A percentile compares a stretch with the other conserved stretches of the same genome.
Evolutionary conservation across 1,140 invertebrate genomes (phyloP).

Genomic region (Lasioglossum baleicum): DNA sequence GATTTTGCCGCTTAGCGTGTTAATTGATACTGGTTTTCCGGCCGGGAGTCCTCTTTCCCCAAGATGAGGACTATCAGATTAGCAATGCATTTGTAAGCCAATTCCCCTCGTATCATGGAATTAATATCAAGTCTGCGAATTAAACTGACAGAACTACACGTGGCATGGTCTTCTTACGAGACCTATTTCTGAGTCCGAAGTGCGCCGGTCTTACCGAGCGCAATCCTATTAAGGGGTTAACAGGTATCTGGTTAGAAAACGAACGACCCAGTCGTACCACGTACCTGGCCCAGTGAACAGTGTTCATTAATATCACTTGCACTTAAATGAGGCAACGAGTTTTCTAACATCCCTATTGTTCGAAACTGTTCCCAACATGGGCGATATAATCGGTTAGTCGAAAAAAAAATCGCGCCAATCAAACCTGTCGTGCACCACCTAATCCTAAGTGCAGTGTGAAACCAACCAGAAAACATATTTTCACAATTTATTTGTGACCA

Average conservation of each 20-base stretch:
- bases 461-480: not conserved
- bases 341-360: conserved; percentile 7
- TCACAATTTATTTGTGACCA: not conserved
- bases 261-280: conserved; percentile 65
- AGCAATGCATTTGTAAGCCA: not conserved
- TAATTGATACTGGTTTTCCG: no score
- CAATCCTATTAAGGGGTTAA: conserved; percentile 76
- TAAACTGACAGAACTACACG: conserved; percentile 24
- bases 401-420: not conserved
- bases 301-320: conserved; percentile 35
- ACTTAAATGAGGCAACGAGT: conserved; percentile 25
- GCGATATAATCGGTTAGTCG: conserved; percentile 60
- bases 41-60: not conserved
- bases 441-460: not conserved
- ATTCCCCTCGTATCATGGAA: not conserved
- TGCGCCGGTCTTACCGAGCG: conserved; percentile 70
- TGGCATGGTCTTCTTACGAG: conserved; percentile 47
- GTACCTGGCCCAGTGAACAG: conserved; percentile 55
- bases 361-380: conserved; percentile 35
- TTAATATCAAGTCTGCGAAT: conserved; percentile 37
- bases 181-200: conserved; percentile 62
- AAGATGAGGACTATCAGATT: not conserved
- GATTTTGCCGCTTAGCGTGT: no score
- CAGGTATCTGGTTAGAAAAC: conserved; percentile 74
- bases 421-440: not conserved